phyloP scores from a whole-genome alignment of 1,140 invertebrate genomes.

The Penaeus japonicus region DNA sequence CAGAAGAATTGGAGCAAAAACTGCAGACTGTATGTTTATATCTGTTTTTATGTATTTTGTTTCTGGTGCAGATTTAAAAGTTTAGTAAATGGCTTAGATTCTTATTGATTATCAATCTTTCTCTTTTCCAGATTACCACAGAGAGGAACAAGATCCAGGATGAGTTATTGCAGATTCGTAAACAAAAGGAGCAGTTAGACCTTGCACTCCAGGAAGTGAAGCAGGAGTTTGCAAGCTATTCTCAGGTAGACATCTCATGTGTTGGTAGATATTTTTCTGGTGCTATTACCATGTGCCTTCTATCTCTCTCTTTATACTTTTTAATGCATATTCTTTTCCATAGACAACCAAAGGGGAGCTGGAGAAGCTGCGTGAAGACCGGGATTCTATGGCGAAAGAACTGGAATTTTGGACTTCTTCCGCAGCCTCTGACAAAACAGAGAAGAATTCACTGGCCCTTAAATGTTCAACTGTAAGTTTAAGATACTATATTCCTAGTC shows the following conservation, averaged over 20 bases:
- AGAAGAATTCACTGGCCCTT: slow-evolving; percentile 27
- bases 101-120: too few species aligned
- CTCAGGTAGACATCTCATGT: too few species aligned
- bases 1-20: neutral
- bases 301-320: neutral
- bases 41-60: neutral
- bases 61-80: too few species aligned
- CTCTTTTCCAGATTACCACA: neutral
- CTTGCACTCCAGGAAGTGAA: neutral
- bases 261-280: too few species aligned
- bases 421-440: slow-evolving; percentile 11
- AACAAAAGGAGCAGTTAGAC: slow-evolving; percentile 7
- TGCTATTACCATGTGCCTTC: too few species aligned
- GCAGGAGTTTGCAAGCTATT: neutral
- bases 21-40: neutral
- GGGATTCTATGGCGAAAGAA: slow-evolving; percentile 10
- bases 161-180: neutral
- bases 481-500: too few species aligned
- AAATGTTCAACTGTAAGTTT: slow-evolving; percentile 22
- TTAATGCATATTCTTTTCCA: neutral
- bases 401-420: slow-evolving; percentile 22
- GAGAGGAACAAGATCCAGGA: neutral
- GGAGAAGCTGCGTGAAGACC: neutral
- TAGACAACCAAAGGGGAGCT: neutral
- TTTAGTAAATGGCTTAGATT: too few species aligned